phyloP scores from a whole-genome alignment of 1,140 invertebrate species.

The Physella acuta region DNA sequence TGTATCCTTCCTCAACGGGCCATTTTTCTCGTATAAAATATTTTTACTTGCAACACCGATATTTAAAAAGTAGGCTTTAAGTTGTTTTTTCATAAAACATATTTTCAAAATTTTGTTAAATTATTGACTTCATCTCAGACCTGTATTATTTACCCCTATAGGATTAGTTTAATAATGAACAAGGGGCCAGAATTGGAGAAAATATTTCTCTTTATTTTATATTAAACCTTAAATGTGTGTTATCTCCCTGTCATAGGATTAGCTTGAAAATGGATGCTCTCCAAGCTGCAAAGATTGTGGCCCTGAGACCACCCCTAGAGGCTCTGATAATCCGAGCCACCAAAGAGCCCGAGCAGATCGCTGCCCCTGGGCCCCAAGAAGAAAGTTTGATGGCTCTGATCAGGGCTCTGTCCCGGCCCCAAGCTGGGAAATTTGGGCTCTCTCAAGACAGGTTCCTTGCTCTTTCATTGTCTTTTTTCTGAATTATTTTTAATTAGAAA shows the following conservation, averaged over 20 bases:
- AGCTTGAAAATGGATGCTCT: conserved; percentile 82
- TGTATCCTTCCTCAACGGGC: no score
- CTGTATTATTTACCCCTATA: no score
- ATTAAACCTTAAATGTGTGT: no score
- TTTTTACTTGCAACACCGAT: no score
- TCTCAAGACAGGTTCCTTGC: conserved; percentile 35
- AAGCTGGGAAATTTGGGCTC: conserved; percentile 42
- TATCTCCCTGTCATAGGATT: conserved; percentile 69
- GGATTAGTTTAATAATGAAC: no score
- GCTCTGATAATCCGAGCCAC: conserved; percentile 77
- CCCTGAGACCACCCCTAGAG: conserved; percentile 85
- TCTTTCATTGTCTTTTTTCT: neutral
- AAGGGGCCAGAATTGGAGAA: neutral
- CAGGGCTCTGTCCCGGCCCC: conserved; percentile 45
- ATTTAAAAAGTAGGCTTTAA: no score
- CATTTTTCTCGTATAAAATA: no score
- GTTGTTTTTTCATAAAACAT: no score
- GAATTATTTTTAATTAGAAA: neutral
- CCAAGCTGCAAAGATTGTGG: conserved; percentile 78
- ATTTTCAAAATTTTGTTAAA: no score
- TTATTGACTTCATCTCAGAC: no score
- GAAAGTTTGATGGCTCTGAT: conserved; percentile 49
- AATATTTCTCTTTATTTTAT: neutral
- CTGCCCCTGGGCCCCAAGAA: conserved; percentile 44
- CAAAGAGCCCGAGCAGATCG: conserved; percentile 71